Evolutionary conservation across 2,113 vertebrate genomes (phyloP).

Genomic region (Chitala chitala): DNA sequence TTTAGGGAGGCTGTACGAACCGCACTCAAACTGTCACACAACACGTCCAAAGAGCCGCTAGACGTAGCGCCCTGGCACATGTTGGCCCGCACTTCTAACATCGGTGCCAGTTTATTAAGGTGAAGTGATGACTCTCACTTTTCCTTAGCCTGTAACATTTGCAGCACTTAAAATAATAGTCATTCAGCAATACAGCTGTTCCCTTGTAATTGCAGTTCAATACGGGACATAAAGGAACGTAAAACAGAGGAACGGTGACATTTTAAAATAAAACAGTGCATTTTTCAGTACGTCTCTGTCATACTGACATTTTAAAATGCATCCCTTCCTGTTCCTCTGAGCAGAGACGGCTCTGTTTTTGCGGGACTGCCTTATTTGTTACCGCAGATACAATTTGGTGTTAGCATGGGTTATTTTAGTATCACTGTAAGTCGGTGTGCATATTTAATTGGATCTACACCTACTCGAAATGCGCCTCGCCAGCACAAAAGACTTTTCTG

Average conservation of each 20-base stretch:
- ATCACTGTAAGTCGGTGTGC: constrained; percentile 67
- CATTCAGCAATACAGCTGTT: not conserved
- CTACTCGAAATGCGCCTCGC: constrained; percentile 72
- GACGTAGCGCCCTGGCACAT: too few relatives aligned
- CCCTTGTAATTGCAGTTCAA: not conserved
- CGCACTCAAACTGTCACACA: too few relatives aligned
- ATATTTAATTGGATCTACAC: constrained; percentile 73
- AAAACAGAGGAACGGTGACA: not conserved
- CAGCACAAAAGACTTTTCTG: constrained; percentile 59
- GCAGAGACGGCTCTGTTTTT: constrained; percentile 44
- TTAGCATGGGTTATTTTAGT: constrained; percentile 63
- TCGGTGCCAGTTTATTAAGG: not conserved
- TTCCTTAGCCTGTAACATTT: not conserved
- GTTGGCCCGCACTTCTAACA: not conserved
- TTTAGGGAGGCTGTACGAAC: too few relatives aligned
- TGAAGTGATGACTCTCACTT: not conserved
- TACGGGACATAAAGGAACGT: not conserved
- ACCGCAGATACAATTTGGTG: constrained; percentile 63
- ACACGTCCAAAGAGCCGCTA: too few relatives aligned
- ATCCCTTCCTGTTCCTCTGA: constrained; percentile 44
- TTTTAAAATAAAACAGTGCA: constrained; percentile 37
- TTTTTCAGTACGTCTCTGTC: constrained; percentile 34
- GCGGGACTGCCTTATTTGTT: constrained; percentile 40
- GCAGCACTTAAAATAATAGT: not conserved
- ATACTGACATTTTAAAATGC: constrained; percentile 42